phyloP scores from a whole-genome alignment of 2,113 vertebrate species.

The Callocephalon fimbriatum region DNA sequence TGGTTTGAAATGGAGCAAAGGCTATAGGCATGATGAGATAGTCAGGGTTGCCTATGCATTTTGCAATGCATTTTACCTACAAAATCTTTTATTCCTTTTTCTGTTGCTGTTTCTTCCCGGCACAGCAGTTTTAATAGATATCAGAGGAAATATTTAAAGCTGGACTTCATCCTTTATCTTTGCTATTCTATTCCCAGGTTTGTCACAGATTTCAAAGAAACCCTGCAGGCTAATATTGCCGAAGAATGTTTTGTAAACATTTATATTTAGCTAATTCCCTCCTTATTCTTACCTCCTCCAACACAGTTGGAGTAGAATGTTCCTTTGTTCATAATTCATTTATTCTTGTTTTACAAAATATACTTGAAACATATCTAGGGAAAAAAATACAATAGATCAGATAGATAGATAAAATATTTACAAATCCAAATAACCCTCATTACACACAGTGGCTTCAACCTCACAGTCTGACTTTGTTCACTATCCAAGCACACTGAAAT shows the following conservation, averaged over 20 bases:
- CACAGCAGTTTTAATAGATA: background rate
- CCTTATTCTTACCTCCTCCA: background rate
- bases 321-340: background rate
- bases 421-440: background rate
- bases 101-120: background rate
- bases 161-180: background rate
- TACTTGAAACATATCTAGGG: background rate
- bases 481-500: background rate
- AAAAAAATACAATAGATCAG: background rate
- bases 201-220: background rate
- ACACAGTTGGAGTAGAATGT: background rate
- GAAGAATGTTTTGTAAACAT: background rate
- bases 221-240: background rate
- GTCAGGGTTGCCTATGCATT: background rate
- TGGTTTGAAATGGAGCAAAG: background rate
- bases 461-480: background rate
- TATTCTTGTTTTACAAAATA: background rate
- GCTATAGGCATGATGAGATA: background rate
- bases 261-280: background rate
- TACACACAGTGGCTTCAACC: background rate
- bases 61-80: background rate
- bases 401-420: background rate
- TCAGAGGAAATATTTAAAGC: background rate
- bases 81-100: background rate
- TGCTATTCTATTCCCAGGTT: background rate